phyloP scores from a whole-genome alignment of 2,888 invertebrate genomes.

The Bombylius discolor region DNA sequence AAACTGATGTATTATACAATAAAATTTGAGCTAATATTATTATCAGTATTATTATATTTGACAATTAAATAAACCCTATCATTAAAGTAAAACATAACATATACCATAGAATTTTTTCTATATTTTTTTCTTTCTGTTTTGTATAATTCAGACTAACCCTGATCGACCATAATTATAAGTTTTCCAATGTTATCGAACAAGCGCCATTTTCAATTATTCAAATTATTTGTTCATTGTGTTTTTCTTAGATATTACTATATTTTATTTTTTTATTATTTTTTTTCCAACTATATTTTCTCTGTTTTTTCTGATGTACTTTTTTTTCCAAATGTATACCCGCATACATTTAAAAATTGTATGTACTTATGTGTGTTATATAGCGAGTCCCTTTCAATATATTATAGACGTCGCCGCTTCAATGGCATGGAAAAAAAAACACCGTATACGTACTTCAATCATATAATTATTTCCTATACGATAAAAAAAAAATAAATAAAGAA shows the following conservation, averaged over 20 bases:
- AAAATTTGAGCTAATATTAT: no score
- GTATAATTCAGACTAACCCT: slow-evolving; percentile 5
- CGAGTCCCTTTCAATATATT: background rate
- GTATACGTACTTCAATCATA: background rate
- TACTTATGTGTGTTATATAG: no score
- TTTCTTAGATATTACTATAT: slow-evolving; percentile 4
- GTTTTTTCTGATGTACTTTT: background rate
- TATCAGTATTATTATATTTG: no score
- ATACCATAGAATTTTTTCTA: no score
- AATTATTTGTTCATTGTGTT: slow-evolving; percentile 9
- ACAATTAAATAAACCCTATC: no score
- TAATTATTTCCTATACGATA: background rate
- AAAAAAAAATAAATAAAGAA: background rate
- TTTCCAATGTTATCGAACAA: slow-evolving; percentile 15
- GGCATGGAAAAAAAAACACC: background rate
- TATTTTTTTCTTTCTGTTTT: no score
- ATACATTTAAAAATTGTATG: background rate
- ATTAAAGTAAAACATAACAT: no score
- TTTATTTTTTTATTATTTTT: no score
- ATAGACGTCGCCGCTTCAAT: background rate
- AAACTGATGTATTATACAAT: no score
- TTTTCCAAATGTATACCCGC: background rate
- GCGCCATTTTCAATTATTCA: slow-evolving; percentile 20
- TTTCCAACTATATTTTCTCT: background rate
- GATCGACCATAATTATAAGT: slow-evolving; percentile 10